phyloP scores from a whole-genome alignment of 2,888 invertebrate genomes.

The Lasius platythorax region DNA sequence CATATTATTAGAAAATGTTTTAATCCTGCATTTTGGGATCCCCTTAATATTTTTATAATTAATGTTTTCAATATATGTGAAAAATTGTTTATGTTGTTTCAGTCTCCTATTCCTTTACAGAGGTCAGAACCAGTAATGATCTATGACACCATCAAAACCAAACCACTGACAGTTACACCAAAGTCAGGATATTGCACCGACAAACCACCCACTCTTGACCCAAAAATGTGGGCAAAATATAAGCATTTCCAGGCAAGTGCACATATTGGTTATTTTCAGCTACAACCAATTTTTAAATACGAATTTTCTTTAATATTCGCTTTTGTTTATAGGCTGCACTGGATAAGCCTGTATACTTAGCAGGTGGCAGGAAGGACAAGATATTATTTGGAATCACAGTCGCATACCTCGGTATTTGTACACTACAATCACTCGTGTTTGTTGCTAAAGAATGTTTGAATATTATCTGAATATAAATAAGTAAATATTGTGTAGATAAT shows the following conservation, averaged over 20 bases:
- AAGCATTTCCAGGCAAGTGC: conserved; percentile 59
- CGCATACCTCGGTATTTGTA: conserved; percentile 85
- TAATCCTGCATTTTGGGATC: too few relatives aligned
- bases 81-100: conserved; percentile 26
- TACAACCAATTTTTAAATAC: neutral
- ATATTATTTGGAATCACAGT: conserved; percentile 85
- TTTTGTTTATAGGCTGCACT: conserved; percentile 76
- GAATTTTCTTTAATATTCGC: neutral
- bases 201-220: conserved; percentile 42
- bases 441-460: neutral
- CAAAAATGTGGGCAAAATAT: conserved; percentile 35
- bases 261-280: neutral
- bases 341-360: conserved; percentile 65
- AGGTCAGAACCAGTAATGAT: conserved; percentile 71
- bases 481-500: conserved; percentile 19
- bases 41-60: too few relatives aligned
- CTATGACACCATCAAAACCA: conserved; percentile 71
- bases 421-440: neutral
- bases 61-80: neutral
- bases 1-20: too few relatives aligned
- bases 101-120: conserved; percentile 74
- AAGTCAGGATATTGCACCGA: neutral
- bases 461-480: conserved; percentile 35
- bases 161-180: conserved; percentile 41
- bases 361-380: conserved; percentile 72